These are phyloP conservation scores for Stegana nigrithorax DNA, from an alignment of 2,888 invertebrate species.

Conservation along the genomic window DNA sequence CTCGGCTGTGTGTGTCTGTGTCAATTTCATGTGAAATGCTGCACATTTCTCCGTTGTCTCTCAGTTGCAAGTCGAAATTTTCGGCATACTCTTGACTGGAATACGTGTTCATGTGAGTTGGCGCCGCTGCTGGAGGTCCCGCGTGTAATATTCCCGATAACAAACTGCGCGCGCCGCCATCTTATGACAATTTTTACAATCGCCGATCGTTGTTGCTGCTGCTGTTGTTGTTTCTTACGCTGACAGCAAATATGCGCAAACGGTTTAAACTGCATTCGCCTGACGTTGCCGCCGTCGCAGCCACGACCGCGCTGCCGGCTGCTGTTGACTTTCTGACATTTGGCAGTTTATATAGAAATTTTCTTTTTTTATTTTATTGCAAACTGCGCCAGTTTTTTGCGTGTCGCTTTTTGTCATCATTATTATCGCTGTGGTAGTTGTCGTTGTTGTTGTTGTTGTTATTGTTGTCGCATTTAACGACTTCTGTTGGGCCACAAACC, in stretches of 20 bases:
- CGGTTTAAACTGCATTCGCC: too few relatives aligned
- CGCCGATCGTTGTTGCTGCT: not conserved
- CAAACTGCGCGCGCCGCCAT: too few relatives aligned
- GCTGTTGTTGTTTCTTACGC: not conserved
- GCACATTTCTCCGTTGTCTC: not conserved
- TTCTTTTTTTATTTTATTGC: not conserved
- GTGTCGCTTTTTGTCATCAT: not conserved
- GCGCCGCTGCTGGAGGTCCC: conserved; percentile 13
- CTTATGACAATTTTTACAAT: too few relatives aligned
- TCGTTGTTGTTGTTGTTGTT: not conserved
- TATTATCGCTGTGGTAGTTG: not conserved
- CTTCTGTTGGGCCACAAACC: not conserved
- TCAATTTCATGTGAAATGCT: conserved; percentile 12
- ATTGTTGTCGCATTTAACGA: not conserved
- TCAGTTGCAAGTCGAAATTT: not conserved
- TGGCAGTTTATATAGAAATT: too few relatives aligned
- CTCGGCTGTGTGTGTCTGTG: too few relatives aligned
- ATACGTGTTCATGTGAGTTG: conserved; percentile 1
- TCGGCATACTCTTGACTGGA: conserved; percentile 1
- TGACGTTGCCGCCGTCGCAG: conserved; percentile 1
- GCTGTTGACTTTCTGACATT: conserved; percentile 6
- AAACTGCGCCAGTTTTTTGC: conserved; percentile 2
- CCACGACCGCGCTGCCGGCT: not conserved
- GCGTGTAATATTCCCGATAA: not conserved
- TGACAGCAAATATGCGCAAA: conserved; percentile 1